Conservation (phyloP, 2,113 vertebrate genomes). For the Pao palembangensis region DNA sequence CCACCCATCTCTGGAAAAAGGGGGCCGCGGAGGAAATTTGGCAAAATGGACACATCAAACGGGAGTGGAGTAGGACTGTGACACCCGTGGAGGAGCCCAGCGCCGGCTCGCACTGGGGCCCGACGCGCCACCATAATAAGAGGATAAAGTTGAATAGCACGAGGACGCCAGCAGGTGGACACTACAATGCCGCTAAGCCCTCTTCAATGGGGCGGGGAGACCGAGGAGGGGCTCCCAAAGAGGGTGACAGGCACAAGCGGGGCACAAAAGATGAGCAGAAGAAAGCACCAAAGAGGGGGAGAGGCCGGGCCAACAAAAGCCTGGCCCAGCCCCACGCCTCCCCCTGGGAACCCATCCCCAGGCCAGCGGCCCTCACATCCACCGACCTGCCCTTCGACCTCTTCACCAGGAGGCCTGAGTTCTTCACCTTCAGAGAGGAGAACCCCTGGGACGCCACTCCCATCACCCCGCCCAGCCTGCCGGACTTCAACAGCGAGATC, state of each 20-base stretch:
- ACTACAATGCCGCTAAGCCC: slow-evolving; percentile 65
- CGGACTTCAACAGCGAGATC: slow-evolving; percentile 74
- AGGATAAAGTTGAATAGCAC: slow-evolving; percentile 72
- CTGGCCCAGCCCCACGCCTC: slow-evolving; percentile 47
- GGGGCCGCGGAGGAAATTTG: slow-evolving; percentile 26
- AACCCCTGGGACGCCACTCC: slow-evolving; percentile 76
- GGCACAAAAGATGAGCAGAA: slow-evolving; percentile 73
- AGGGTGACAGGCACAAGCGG: slow-evolving; percentile 65
- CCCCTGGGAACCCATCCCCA: slow-evolving; percentile 71
- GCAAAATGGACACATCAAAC: slow-evolving; percentile 50
- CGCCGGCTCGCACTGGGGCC: slow-evolving; percentile 52
- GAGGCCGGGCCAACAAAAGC: slow-evolving; percentile 61
- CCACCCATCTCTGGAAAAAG: slow-evolving; percentile 49
- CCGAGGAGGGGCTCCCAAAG: slow-evolving; percentile 38
- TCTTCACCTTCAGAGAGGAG: slow-evolving; percentile 70
- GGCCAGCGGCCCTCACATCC: slow-evolving; percentile 82
- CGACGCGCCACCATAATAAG: slow-evolving; percentile 59
- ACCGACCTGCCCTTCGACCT: slow-evolving; percentile 73
- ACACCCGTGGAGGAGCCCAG: slow-evolving; percentile 49
- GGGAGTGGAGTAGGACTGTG: slow-evolving; percentile 51
- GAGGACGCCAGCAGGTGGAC: slow-evolving; percentile 70
- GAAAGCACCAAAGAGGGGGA: slow-evolving; percentile 63
- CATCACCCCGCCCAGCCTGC: slow-evolving; percentile 73
- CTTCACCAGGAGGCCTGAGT: slow-evolving; percentile 64
- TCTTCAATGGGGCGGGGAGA: slow-evolving; percentile 49